Evolutionary conservation across 2,113 vertebrate genomes (phyloP), one percentile per base, ranked within the genome.

Genomic region (Apaloderma vittatum): DNA sequence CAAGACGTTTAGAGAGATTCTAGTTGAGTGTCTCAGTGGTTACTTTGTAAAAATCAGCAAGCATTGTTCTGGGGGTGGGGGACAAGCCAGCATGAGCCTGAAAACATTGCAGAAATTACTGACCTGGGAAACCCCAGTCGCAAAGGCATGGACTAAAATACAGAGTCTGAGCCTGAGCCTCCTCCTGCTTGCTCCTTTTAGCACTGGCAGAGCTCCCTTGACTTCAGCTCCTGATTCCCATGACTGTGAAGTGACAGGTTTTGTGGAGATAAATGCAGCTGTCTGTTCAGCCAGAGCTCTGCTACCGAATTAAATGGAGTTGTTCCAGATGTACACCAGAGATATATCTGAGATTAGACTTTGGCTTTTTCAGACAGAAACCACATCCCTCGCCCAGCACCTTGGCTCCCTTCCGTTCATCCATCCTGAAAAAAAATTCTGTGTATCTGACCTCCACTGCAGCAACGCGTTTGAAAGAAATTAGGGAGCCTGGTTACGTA

Each of bases 21-120:
- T 34, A 81, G 83, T 65, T 92, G 86, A 84, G 45, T 3, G 6
- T 43, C 61, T 93, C 94, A 74, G 51, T 61, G 79, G 79, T 71
- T 68, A 40, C 75, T 86, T 90, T 72, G 79, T 55, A 40, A 92
- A 95, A 77, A 81, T 32, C 94, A 93, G 21, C 37, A 18, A 84
- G 57, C 63, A 17, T 67, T 94, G 45, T 78, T 92, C 37, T 67
- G 61, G 40, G 59, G 34, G 43, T 48, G 45, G 66, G 48, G 83
- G 65, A 81, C 45, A 89, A 94, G 48, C 75, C 94, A 95, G n/a
- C 32, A 9, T 11, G 55, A 88, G 61, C 76, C 61, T 88, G 52
- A 72, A 92, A 94, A 92, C 30, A 0, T 36, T 43, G 68, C 29
- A 46, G 76, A 30, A 95, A 78, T 91, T 46, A 78, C 49, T 72